Evolutionary conservation across 53 echinoderm and acorn worm genomes (phyloP).

Genomic region (Patiria pectinifera): DNA sequence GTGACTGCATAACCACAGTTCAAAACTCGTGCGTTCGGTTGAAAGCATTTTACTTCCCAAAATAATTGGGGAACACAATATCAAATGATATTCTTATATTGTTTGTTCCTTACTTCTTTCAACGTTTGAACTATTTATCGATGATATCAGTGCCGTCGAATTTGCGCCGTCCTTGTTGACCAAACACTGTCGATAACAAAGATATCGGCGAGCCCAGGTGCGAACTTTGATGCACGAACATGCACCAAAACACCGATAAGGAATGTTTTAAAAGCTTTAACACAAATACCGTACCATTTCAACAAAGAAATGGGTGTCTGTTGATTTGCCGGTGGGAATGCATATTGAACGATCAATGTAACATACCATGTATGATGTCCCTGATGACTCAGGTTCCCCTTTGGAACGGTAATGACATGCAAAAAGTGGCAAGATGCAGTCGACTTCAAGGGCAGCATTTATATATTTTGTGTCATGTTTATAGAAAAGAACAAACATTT

Average conservation of each 20-base stretch:
- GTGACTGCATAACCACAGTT: no score
- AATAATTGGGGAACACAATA: no score
- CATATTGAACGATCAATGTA: no score
- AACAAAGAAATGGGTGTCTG: neutral
- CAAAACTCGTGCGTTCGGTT: no score
- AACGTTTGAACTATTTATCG: neutral
- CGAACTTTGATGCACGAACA: conserved; percentile 32
- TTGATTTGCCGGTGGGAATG: conserved; percentile 10
- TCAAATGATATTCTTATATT: neutral
- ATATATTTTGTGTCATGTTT: no score
- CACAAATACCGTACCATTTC: conserved; percentile 5
- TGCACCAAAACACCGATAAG: conserved; percentile 14
- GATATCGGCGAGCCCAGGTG: conserved; percentile 17
- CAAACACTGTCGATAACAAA: conserved; percentile 42
- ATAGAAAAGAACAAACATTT: no score
- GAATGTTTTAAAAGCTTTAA: neutral
- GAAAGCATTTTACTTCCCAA: no score
- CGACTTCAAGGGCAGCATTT: no score
- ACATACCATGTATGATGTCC: no score
- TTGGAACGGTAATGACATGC: no score
- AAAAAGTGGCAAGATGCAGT: no score
- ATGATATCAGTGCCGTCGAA: neutral
- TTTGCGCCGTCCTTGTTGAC: conserved; percentile 24
- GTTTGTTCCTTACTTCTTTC: neutral
- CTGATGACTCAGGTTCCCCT: no score